phyloP scores from a whole-genome alignment of 2,797 vertebrate species.

The Anabas testudineus region DNA sequence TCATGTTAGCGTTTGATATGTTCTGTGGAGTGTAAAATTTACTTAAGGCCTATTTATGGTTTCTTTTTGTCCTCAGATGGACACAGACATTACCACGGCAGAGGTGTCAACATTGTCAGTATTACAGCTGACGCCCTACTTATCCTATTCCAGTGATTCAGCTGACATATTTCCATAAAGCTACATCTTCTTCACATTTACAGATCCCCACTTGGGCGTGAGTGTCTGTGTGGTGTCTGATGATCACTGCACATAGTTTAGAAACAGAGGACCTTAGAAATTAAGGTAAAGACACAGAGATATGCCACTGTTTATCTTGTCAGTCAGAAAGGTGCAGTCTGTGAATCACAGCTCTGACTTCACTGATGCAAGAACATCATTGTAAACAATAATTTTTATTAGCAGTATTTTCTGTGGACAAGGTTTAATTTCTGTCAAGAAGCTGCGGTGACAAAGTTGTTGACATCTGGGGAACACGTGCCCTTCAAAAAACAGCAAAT shows the following conservation, averaged over 20 bases:
- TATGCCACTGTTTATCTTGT: constrained; percentile 21
- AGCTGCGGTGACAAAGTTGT: constrained; percentile 43
- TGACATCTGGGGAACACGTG: constrained; percentile 50
- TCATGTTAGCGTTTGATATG: neutral
- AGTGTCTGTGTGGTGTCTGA: neutral
- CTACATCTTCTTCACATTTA: constrained; percentile 17
- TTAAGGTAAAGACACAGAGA: constrained; percentile 13
- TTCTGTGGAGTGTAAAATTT: neutral
- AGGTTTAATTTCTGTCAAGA: constrained; percentile 36
- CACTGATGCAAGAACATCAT: constrained; percentile 17
- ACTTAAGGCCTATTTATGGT: too few species aligned
- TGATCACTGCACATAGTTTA: neutral
- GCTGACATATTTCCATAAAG: constrained; percentile 36
- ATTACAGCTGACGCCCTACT: constrained; percentile 38
- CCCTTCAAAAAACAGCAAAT: constrained; percentile 56
- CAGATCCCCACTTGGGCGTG: neutral
- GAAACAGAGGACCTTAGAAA: neutral
- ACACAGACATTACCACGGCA: constrained; percentile 7
- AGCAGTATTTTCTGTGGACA: constrained; percentile 13
- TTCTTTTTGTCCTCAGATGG: too few species aligned
- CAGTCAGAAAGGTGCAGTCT: constrained; percentile 1
- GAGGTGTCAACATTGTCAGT: constrained; percentile 10
- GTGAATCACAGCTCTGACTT: constrained; percentile 7
- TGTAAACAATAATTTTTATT: constrained; percentile 20
- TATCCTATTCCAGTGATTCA: constrained; percentile 36